These are phyloP conservation scores for Zootermopsis nevadensis DNA, from an alignment of 2,888 invertebrate genomes.

Conservation along the genomic window DNA sequence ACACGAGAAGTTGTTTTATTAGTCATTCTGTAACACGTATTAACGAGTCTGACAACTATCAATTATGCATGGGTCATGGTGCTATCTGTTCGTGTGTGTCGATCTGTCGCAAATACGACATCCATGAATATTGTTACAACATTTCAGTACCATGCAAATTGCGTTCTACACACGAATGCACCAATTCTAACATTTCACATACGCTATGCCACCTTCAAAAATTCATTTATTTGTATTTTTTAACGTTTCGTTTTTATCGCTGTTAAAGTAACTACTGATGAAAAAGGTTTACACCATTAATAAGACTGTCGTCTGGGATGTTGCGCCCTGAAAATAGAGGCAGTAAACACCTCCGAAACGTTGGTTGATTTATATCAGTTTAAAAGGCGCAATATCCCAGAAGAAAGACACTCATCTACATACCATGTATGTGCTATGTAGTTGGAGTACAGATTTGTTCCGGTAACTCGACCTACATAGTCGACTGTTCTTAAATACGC, in stretches of 20 bases:
- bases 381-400: too few relatives aligned
- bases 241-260: not conserved
- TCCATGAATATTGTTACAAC: not conserved
- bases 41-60: constrained; percentile 9
- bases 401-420: too few relatives aligned
- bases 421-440: too few relatives aligned
- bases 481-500: too few relatives aligned
- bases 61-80: not conserved
- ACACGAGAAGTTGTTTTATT: constrained; percentile 28
- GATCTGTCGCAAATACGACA: not conserved
- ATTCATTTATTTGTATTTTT: not conserved
- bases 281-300: not conserved
- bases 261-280: not conserved
- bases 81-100: constrained; percentile 15
- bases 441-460: too few relatives aligned
- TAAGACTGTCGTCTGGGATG: too few relatives aligned
- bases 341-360: too few relatives aligned
- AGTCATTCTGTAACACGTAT: constrained; percentile 16
- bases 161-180: not conserved
- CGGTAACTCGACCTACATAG: too few relatives aligned
- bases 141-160: not conserved
- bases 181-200: not conserved
- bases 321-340: too few relatives aligned
- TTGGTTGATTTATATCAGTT: too few relatives aligned
- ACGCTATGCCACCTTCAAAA: not conserved